Evolutionary conservation across 2,797 vertebrate genomes (phyloP).

Genomic region (Propithecus perrieri): DNA sequence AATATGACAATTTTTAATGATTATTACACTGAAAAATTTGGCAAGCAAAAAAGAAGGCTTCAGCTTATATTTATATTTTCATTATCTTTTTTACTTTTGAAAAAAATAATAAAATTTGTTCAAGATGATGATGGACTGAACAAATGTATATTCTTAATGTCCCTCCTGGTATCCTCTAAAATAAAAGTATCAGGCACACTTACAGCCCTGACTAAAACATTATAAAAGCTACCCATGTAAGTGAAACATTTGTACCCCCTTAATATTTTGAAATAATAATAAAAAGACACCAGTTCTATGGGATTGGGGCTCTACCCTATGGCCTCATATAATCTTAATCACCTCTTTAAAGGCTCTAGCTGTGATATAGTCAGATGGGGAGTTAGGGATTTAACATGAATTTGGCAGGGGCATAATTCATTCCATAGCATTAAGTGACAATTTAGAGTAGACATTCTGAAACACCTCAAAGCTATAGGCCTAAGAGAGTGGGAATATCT

Average conservation of each 20-base stretch:
- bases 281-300: not conserved
- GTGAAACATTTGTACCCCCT: too few species aligned
- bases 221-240: too few species aligned
- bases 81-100: too few species aligned
- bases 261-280: too few species aligned
- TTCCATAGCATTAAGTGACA: not conserved
- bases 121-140: not conserved
- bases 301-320: not conserved
- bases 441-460: not conserved
- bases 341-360: not conserved
- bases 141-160: not conserved
- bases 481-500: not conserved
- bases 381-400: not conserved
- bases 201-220: too few species aligned
- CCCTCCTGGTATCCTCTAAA: not conserved
- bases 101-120: too few species aligned
- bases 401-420: not conserved
- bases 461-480: not conserved
- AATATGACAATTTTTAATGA: too few species aligned
- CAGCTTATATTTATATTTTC: too few species aligned
- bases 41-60: too few species aligned
- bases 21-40: too few species aligned
- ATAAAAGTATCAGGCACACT: not conserved
- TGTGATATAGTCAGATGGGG: not conserved
- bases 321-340: not conserved